A percentile compares a stretch with the other conserved stretches of the same genome.
Conservation (phyloP, 2,888 invertebrate species). For the Nasonovia ribisnigri region DNA sequence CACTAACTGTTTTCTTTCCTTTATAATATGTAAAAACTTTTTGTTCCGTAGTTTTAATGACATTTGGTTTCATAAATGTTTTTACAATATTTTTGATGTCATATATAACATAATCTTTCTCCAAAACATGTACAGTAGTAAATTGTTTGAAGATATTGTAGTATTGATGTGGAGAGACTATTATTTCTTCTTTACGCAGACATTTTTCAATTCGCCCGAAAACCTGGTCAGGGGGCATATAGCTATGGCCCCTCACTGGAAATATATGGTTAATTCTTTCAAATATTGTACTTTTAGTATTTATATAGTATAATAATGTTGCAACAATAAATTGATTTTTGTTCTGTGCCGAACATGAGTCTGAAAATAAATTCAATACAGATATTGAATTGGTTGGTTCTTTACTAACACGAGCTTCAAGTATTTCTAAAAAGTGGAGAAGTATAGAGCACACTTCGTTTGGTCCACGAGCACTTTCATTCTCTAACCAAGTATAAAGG, state of each 20-base stretch:
- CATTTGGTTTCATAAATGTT: not conserved
- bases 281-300: not conserved
- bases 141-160: not conserved
- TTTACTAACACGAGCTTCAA: not conserved
- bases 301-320: not conserved
- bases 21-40: not conserved
- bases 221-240: not conserved
- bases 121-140: not conserved
- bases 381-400: not conserved
- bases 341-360: not conserved
- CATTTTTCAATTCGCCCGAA: not conserved
- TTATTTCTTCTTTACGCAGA: not conserved
- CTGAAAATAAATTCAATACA: not conserved
- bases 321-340: not conserved
- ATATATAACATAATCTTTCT: conserved; percentile 10
- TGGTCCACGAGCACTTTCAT: not conserved
- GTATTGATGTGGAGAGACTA: not conserved
- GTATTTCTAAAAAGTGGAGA: not conserved
- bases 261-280: too few relatives aligned
- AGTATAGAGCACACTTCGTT: not conserved
- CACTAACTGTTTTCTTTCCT: conserved; percentile 7
- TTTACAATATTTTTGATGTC: not conserved
- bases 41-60: not conserved
- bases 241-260: too few relatives aligned
- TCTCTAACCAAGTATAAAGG: not conserved